A percentile compares a stretch with the other conserved stretches of the same genome.
These are phyloP conservation scores for Natator depressus DNA, from an alignment of 2,113 vertebrate genomes.

Conservation along the genomic window DNA sequence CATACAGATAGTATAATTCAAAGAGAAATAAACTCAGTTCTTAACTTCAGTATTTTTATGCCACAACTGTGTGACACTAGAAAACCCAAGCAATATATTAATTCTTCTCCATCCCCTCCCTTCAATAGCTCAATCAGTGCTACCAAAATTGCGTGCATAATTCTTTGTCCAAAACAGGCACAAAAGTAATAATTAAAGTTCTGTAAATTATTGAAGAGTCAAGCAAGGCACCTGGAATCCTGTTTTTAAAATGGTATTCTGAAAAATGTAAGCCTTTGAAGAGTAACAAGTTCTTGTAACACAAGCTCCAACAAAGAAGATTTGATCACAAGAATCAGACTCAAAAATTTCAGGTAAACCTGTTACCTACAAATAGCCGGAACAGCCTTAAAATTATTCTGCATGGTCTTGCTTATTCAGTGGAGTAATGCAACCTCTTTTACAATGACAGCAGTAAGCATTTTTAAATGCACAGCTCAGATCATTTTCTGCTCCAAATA, in stretches of 20 bases:
- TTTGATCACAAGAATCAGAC: not conserved
- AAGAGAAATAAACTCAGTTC: slow-evolving; percentile 54
- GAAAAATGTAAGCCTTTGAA: not conserved
- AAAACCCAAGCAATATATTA: not conserved
- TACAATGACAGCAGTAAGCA: not conserved
- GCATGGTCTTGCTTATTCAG: not conserved
- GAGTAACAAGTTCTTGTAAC: not conserved
- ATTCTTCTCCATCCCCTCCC: not conserved
- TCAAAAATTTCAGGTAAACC: not conserved
- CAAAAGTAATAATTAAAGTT: not conserved
- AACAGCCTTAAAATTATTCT: not conserved
- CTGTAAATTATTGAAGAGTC: not conserved
- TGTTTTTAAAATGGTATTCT: not conserved
- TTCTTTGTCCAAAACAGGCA: not conserved
- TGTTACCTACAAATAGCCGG: not conserved
- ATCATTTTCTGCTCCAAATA: not conserved
- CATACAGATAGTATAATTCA: slow-evolving; percentile 59
- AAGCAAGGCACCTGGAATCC: not conserved
- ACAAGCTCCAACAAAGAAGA: not conserved
- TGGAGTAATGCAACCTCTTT: not conserved
- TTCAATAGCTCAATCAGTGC: not conserved
- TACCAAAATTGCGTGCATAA: not conserved
- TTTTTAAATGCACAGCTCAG: not conserved
- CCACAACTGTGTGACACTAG: not conserved
- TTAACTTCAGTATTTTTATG: slow-evolving; percentile 54